Evolutionary conservation across 37 sponge, comb jelly and placozoan genomes (phyloP).

Genomic region (Beroe ovata): DNA sequence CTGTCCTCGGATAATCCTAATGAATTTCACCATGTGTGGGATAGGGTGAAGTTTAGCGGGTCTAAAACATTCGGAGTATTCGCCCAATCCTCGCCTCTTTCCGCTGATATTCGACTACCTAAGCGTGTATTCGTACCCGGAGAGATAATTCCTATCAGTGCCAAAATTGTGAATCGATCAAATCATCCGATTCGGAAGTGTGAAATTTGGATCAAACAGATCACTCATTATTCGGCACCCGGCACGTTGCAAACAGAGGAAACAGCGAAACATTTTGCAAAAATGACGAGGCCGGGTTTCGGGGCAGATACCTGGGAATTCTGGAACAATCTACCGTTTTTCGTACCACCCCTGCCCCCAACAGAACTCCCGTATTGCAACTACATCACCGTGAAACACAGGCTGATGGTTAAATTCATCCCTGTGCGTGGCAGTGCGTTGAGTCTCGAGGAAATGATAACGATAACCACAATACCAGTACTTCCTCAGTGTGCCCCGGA

Average conservation of each 20-base stretch:
- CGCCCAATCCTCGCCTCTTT: not conserved
- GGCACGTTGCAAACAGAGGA: not conserved
- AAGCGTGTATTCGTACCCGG: constrained; percentile 1
- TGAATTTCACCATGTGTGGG: not conserved
- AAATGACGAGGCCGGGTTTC: constrained; percentile 1
- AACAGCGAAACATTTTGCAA: constrained; percentile 4
- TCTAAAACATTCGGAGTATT: constrained; percentile 48
- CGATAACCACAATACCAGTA: not conserved
- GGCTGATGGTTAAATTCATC: not conserved
- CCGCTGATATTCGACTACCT: not conserved
- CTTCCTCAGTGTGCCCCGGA: not conserved
- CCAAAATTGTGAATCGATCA: not conserved
- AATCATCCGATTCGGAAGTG: not conserved
- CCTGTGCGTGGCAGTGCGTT: not conserved
- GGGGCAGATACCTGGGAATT: not conserved
- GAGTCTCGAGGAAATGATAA: not conserved
- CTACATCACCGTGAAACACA: not conserved
- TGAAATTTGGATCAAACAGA: constrained; percentile 32
- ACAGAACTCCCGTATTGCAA: not conserved
- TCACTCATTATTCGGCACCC: not conserved
- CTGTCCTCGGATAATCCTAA: not conserved
- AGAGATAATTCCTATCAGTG: constrained; percentile 28
- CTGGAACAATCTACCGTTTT: constrained; percentile 14
- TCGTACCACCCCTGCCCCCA: constrained; percentile 7
- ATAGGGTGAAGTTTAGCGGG: not conserved